phyloP scores from a whole-genome alignment of 2,888 invertebrate species.

The Dicycla oo region DNA sequence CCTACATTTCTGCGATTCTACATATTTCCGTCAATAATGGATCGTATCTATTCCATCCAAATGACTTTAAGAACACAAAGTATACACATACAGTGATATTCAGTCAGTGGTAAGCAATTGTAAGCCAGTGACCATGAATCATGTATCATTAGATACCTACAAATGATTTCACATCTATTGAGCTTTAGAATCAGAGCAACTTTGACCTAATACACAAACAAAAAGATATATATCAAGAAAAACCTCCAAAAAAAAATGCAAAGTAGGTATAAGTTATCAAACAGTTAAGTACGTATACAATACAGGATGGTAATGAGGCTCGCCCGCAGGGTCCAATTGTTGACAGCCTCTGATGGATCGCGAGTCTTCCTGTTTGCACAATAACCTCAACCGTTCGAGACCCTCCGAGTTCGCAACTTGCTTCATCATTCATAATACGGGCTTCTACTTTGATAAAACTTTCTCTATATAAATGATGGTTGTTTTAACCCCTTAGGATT shows the following conservation, averaged over 20 bases:
- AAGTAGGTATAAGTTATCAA: conserved; percentile 28
- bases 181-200: no score
- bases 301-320: conserved; percentile 59
- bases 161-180: no score
- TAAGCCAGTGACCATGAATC: not conserved
- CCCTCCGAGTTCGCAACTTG: conserved; percentile 74
- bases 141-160: no score
- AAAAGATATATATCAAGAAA: not conserved
- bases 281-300: conserved; percentile 41
- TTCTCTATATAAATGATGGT: conserved; percentile 60
- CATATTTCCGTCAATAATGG: not conserved
- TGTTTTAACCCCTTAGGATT: conserved; percentile 61
- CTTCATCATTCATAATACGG: conserved; percentile 82
- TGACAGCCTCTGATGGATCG: conserved; percentile 72
- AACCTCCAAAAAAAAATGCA: conserved; percentile 27
- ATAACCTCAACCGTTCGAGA: conserved; percentile 61
- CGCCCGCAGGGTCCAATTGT: conserved; percentile 66
- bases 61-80: not conserved
- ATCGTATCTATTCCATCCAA: not conserved
- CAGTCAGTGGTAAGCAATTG: not conserved
- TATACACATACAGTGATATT: no score
- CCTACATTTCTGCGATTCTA: not conserved
- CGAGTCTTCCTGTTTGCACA: conserved; percentile 70
- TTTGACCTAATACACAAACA: no score
- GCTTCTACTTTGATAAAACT: conserved; percentile 72